Evolutionary conservation across 2,797 vertebrate species (phyloP), one percentile per base, ranked within the genome.

Genomic region (Cercopithecus diana): DNA sequence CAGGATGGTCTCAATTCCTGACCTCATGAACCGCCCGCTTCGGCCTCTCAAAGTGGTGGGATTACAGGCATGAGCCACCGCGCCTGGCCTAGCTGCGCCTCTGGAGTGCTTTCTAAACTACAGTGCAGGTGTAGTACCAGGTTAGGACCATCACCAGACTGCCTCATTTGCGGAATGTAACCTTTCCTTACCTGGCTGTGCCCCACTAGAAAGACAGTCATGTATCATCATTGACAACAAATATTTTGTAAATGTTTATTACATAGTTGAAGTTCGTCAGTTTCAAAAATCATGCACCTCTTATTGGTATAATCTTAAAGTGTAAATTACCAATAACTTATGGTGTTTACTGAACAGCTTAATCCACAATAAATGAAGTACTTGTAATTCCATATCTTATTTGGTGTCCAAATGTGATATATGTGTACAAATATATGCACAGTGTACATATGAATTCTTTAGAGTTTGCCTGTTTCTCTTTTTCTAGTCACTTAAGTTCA

Each of bases 161-260:
- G 70, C 61, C 36, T 96, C 28, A 72, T 81, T 95, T 93, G n/a
- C 19, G 86, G 20, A 36, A 4, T 58, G 4, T 64, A 28, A 86
- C 43, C 50, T 89, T 76, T 79, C 39, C 36, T 93, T 50, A 52
- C 36, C 17, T n/a, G 61, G 19, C 28, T 81, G 39, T 92, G 17
- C 41, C 30, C 30, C 19, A 20, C 8, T 30, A 0, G 57, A n/a
- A 13, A 93, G 50, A n/a, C 77, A 67, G 8, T 93, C 48, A 64
- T 87, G 88, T 33, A 39, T 87, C 81, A 50, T 84, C 30, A 73
- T 4, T 79, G 57, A 41, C 36, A 88, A 43, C 20, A 76, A 19
- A 76, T 22, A 73, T 88, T 96, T 94, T 88, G 39, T 64, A 85
- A 93, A 73, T 52, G 24, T 72, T 91, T 85, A 39, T 82, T 94